These are phyloP conservation scores for Alethe castanea DNA, from an alignment of 2,113 vertebrate genomes.

Conservation along the genomic window DNA sequence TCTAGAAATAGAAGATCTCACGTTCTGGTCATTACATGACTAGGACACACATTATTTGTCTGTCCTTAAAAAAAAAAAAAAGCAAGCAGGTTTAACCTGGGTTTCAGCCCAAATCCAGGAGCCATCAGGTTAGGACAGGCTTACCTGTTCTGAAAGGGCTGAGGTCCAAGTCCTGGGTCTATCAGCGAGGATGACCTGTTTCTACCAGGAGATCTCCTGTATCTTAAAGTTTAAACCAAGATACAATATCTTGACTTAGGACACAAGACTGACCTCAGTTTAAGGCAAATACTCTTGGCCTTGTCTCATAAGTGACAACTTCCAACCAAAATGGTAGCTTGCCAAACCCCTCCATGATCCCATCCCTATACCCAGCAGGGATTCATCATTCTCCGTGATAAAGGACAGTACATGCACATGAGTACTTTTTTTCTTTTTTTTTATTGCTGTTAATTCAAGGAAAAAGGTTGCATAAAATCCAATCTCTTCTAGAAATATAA, in stretches of 20 bases:
- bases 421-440: constrained; percentile 69
- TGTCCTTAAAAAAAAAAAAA: too few relatives aligned
- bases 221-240: not conserved
- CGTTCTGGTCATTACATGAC: not conserved
- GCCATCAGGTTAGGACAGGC: not conserved
- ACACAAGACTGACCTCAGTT: not conserved
- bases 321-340: not conserved
- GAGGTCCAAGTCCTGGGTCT: not conserved
- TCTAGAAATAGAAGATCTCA: not conserved
- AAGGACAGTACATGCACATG: constrained; percentile 42
- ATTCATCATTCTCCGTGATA: not conserved
- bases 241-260: not conserved
- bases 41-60: not conserved
- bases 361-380: not conserved
- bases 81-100: not conserved
- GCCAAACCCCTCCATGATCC: not conserved
- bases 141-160: not conserved
- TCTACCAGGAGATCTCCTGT: not conserved
- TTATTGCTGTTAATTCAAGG: constrained; percentile 95
- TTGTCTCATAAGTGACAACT: not conserved
- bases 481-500: constrained; percentile 95
- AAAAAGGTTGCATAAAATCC: constrained; percentile 92
- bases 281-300: not conserved
- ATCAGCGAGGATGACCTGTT: not conserved
- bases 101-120: not conserved